Evolutionary conservation across 2,113 vertebrate genomes (phyloP).

Genomic region (Pandion haliaetus): DNA sequence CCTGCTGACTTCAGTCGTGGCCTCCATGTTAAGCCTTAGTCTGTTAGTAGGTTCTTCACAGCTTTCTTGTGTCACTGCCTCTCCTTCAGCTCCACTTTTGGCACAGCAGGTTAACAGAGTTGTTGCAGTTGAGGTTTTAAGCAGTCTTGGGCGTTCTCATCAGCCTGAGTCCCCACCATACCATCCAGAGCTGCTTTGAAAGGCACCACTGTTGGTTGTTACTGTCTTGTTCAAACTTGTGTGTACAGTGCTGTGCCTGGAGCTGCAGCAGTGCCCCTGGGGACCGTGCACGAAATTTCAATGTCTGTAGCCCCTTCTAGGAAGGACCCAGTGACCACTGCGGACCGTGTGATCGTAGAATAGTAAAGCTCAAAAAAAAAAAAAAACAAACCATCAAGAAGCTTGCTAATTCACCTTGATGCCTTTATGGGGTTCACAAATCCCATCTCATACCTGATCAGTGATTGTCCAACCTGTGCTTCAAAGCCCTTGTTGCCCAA

Average conservation of each 20-base stretch:
- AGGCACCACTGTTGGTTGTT: accelerated
- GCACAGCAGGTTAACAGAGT: too few species aligned
- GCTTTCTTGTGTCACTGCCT: background rate
- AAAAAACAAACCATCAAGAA: background rate
- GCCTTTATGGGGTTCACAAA: background rate
- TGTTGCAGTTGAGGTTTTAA: background rate
- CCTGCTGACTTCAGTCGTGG: background rate
- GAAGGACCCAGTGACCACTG: background rate
- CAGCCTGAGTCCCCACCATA: accelerated
- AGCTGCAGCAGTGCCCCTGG: background rate
- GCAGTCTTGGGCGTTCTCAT: accelerated
- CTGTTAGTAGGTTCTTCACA: background rate
- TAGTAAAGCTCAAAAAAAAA: background rate
- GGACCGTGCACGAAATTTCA: accelerated
- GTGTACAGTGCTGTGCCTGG: accelerated
- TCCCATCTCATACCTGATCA: background rate
- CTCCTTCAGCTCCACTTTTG: accelerated
- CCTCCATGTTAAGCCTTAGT: background rate
- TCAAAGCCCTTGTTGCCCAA: background rate
- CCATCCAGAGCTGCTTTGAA: accelerated
- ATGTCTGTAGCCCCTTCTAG: background rate
- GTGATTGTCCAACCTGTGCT: background rate
- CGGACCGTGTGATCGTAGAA: accelerated
- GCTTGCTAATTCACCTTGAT: background rate
- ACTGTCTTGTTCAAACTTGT: accelerated